Conservation (phyloP, 2,797 vertebrate species). For the Typhlichthys subterraneus region DNA sequence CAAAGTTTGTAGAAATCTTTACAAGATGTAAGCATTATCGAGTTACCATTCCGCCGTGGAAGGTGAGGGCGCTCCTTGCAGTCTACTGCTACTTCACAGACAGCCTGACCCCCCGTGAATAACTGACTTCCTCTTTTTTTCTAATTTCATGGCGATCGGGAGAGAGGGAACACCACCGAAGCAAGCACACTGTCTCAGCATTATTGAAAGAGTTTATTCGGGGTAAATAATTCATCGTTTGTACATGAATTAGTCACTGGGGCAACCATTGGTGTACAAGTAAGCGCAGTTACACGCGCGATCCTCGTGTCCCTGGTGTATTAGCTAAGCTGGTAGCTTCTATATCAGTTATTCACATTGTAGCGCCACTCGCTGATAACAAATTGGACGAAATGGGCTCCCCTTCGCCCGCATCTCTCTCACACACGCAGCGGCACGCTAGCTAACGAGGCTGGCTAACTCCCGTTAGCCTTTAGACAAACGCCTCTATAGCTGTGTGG, state of each 20-base stretch:
- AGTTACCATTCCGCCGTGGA: constrained; percentile 61
- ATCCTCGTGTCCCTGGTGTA: constrained; percentile 19
- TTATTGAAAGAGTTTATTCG: constrained; percentile 70
- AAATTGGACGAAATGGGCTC: constrained; percentile 66
- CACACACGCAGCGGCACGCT: constrained; percentile 54
- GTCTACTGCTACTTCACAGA: constrained; percentile 51
- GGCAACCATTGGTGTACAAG: constrained; percentile 13
- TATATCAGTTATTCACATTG: constrained; percentile 31
- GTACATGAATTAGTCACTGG: constrained; percentile 28
- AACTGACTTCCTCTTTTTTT: constrained; percentile 79
- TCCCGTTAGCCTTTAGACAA: constrained; percentile 58
- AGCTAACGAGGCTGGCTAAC: constrained; percentile 58
- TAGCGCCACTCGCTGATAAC: constrained; percentile 70
- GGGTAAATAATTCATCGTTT: constrained; percentile 71
- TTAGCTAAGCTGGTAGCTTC: constrained; percentile 21
- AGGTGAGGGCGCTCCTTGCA: constrained; percentile 76
- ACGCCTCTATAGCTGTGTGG: constrained; percentile 14
- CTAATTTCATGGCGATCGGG: constrained; percentile 83
- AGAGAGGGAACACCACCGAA: constrained; percentile 78
- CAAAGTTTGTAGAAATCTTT: neutral
- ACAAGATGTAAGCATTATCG: neutral
- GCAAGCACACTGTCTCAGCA: constrained; percentile 73
- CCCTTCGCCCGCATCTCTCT: constrained; percentile 48
- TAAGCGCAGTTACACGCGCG: constrained; percentile 2
- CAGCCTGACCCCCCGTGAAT: constrained; percentile 66